These are phyloP conservation scores for Zaprionus lineosus DNA, from an alignment of 2,888 invertebrate species.

Conservation along the genomic window DNA sequence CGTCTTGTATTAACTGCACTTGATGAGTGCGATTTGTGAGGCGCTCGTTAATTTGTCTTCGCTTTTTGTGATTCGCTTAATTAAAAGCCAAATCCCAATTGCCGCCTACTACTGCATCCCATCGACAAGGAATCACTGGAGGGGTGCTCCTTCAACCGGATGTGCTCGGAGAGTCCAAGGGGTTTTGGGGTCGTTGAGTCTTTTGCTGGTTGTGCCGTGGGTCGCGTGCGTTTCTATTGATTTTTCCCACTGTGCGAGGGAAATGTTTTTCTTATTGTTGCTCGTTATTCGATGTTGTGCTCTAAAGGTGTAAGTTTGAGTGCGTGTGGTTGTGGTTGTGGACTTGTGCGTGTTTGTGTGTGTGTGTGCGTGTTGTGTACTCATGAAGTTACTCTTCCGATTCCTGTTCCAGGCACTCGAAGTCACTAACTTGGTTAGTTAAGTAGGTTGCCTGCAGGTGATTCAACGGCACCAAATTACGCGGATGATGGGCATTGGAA, in stretches of 20 bases:
- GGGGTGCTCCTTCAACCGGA: neutral
- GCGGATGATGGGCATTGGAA: neutral
- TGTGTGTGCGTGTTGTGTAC: slow-evolving; percentile 42
- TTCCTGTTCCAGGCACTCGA: slow-evolving; percentile 9
- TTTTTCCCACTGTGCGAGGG: slow-evolving; percentile 57
- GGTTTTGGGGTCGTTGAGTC: neutral
- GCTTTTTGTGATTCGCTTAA: slow-evolving; percentile 36
- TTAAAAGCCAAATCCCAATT: slow-evolving; percentile 40
- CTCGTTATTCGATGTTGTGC: too few species aligned
- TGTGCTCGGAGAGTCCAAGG: neutral
- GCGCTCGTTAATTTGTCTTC: slow-evolving; percentile 33
- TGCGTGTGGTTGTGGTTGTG: slow-evolving; percentile 15
- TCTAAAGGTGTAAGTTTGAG: too few species aligned
- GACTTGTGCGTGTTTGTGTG: slow-evolving; percentile 7
- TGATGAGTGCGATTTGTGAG: slow-evolving; percentile 38
- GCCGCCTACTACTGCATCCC: slow-evolving; percentile 14
- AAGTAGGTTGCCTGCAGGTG: slow-evolving; percentile 20
- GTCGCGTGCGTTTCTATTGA: slow-evolving; percentile 69
- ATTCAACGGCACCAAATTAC: slow-evolving; percentile 10
- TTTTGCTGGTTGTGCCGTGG: slow-evolving; percentile 18
- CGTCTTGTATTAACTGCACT: slow-evolving; percentile 49
- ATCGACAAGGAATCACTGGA: slow-evolving; percentile 5
- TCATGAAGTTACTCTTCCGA: slow-evolving; percentile 34
- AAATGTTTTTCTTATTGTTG: slow-evolving; percentile 24
- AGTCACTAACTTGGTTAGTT: slow-evolving; percentile 31